Conservation (phyloP, 2,113 vertebrate genomes). For the Protomyctophum bolini region DNA sequence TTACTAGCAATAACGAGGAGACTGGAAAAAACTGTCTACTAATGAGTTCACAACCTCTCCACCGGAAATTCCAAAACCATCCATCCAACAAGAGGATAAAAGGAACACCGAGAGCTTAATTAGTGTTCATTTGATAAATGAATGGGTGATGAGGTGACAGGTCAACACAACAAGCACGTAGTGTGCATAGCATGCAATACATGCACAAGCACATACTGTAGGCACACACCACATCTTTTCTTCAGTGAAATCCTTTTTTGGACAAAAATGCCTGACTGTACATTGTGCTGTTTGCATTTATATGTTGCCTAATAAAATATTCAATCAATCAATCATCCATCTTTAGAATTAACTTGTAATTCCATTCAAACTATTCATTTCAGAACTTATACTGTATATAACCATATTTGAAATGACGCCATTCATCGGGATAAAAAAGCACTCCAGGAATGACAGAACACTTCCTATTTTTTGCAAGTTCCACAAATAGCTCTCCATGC, state of each 20-base stretch:
- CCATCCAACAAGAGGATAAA: slow-evolving; percentile 44
- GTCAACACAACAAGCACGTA: background rate
- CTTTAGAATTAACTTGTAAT: no score
- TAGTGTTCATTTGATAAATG: slow-evolving; percentile 63
- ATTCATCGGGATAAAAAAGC: background rate
- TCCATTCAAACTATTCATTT: no score
- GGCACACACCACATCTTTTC: no score
- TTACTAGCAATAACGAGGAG: slow-evolving; percentile 9
- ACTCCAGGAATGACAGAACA: background rate
- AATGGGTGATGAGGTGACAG: slow-evolving; percentile 50
- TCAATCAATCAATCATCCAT: no score
- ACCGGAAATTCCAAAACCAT: slow-evolving; percentile 10
- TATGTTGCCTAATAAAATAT: no score
- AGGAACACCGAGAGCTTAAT: slow-evolving; percentile 44
- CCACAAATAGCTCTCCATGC: background rate
- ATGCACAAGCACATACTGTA: background rate
- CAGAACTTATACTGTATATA: no score
- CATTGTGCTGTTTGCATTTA: no score
- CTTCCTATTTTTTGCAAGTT: background rate
- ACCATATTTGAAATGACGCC: background rate
- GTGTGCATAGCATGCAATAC: background rate
- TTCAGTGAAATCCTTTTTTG: no score
- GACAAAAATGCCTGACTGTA: no score
- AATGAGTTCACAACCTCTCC: slow-evolving; percentile 50
- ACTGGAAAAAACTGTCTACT: slow-evolving; percentile 58